Evolutionary conservation across 2,113 vertebrate species (phyloP).

Genomic region (Callipepla squamata): DNA sequence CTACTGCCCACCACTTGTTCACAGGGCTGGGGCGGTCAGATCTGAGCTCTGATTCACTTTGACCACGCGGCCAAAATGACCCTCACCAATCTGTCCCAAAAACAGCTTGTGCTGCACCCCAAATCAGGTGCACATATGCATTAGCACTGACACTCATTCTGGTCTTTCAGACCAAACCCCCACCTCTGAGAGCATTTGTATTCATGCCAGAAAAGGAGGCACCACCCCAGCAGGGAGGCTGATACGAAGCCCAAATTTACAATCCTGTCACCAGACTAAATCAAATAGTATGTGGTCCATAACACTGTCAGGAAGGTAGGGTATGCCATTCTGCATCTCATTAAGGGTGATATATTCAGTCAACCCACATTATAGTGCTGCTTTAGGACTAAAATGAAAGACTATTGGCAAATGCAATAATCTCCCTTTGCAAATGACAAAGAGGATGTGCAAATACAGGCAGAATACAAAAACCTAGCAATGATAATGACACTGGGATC

Average conservation of each 20-base stretch:
- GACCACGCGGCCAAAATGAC: background rate
- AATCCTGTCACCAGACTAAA: constrained; percentile 54
- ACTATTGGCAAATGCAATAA: constrained; percentile 8
- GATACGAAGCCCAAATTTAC: constrained; percentile 44
- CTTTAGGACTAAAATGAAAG: constrained; percentile 44
- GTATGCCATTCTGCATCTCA: constrained; percentile 44
- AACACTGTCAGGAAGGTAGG: constrained; percentile 60
- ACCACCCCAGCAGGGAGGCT: background rate
- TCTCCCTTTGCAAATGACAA: constrained; percentile 3
- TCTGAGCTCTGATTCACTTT: background rate
- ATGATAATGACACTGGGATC: background rate
- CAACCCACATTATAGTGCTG: constrained; percentile 33
- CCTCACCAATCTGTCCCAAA: background rate
- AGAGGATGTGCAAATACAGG: background rate
- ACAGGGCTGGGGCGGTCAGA: background rate
- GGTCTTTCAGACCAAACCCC: background rate
- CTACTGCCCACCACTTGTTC: background rate
- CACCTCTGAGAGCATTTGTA: constrained; percentile 13
- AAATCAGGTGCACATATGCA: background rate
- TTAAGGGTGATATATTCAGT: constrained; percentile 63
- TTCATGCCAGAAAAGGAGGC: constrained; percentile 21
- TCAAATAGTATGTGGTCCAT: constrained; percentile 39
- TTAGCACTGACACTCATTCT: background rate
- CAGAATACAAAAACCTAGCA: background rate
- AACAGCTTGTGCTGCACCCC: background rate